phyloP scores from a whole-genome alignment of 1,140 invertebrate genomes.

The Musca domestica region DNA sequence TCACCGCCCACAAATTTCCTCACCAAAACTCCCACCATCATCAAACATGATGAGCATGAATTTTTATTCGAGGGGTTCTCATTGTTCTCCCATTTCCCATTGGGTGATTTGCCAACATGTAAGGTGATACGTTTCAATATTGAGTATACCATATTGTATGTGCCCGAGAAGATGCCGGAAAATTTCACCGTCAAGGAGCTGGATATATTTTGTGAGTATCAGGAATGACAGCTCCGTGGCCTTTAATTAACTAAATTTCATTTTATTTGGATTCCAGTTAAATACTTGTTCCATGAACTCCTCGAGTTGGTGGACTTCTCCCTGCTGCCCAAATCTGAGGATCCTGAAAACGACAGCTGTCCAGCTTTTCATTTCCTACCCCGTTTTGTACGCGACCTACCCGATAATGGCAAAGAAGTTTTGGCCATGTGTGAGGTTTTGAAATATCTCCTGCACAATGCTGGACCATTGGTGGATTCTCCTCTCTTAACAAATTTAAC shows the following conservation, averaged over 20 bases:
- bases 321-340: conserved; percentile 58
- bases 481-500: conserved; percentile 68
- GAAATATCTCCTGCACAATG: conserved; percentile 78
- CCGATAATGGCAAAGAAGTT: conserved; percentile 94
- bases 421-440: conserved; percentile 92
- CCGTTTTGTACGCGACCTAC: conserved; percentile 84
- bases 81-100: conserved; percentile 88
- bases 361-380: conserved; percentile 95
- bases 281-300: conserved; percentile 86
- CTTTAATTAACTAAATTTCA: no score
- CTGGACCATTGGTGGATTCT: conserved; percentile 70
- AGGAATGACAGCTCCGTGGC: no score
- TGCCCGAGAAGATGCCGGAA: conserved; percentile 87
- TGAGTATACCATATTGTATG: conserved; percentile 92
- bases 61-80: conserved; percentile 99
- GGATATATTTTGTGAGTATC: conserved; percentile 79
- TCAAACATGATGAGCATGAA: conserved; percentile 89
- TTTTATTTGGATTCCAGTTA: no score
- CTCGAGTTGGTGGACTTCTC: conserved; percentile 93
- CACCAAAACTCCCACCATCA: conserved; percentile 89
- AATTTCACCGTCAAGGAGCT: conserved; percentile 93
- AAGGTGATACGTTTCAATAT: conserved; percentile 96
- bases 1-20: conserved; percentile 78
- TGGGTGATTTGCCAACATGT: conserved; percentile 83
- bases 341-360: conserved; percentile 71